Evolutionary conservation across 2,113 vertebrate genomes (phyloP).

Genomic region (Prinia subflava): DNA sequence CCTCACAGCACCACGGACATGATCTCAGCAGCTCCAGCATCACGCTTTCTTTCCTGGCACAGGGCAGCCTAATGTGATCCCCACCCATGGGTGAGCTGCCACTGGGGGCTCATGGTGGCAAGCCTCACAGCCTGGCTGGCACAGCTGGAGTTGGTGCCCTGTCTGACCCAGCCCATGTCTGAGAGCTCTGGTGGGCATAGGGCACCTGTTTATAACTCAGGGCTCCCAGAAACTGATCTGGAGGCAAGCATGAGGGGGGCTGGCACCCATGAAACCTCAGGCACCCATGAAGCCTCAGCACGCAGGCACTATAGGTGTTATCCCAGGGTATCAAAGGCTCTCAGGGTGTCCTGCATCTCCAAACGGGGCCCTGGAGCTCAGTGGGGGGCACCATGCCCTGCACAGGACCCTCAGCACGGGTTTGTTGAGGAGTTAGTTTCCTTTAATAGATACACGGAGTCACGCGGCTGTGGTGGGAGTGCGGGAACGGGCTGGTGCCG

Average conservation of each 20-base stretch:
- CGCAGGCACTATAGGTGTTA: too few relatives aligned
- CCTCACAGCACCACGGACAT: accelerated
- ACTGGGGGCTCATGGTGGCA: neutral
- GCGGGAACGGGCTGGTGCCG: accelerated
- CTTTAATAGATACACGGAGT: conserved; percentile 38
- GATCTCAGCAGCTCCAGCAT: neutral
- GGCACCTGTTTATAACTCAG: neutral
- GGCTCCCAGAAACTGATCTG: neutral
- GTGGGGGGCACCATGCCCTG: accelerated
- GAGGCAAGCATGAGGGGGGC: neutral
- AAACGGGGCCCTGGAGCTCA: neutral
- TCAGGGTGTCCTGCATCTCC: accelerated
- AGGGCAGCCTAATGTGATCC: accelerated
- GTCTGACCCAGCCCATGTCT: neutral
- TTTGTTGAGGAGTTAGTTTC: neutral
- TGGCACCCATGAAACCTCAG: neutral
- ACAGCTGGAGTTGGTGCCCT: neutral
- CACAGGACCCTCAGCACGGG: accelerated
- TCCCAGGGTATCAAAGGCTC: accelerated
- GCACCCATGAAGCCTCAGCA: neutral
- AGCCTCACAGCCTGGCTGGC: neutral
- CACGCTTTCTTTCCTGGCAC: neutral
- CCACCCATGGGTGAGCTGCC: neutral
- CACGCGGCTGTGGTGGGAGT: accelerated
- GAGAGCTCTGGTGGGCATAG: neutral